These are phyloP conservation scores for Nasonia vitripennis DNA, from an alignment of 1,140 invertebrate genomes.

Conservation along the genomic window DNA sequence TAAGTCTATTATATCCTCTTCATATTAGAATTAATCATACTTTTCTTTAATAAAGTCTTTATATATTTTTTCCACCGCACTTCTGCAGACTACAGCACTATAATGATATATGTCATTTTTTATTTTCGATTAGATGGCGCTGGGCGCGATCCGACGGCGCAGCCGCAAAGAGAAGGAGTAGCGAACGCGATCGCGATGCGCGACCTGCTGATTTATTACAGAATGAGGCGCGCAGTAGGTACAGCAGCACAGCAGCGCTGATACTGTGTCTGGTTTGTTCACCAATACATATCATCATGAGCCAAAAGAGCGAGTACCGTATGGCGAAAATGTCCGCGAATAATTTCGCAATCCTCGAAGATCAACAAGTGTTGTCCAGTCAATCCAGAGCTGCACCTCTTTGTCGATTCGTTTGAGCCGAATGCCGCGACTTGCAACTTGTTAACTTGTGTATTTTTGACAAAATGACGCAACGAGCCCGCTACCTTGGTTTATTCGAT, in stretches of 20 bases:
- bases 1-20: too few species aligned
- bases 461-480: conserved; percentile 48
- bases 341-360: background rate
- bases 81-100: background rate
- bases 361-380: conserved; percentile 18
- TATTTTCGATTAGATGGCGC: conserved; percentile 48
- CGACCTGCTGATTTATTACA: background rate
- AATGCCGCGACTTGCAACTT: background rate
- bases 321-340: conserved; percentile 42
- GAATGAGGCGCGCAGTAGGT: background rate
- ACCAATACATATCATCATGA: background rate
- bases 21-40: too few species aligned
- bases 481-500: conserved; percentile 27
- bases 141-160: background rate
- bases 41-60: too few species aligned
- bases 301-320: conserved; percentile 40
- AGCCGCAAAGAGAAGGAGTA: background rate
- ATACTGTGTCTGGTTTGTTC: background rate
- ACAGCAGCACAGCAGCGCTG: background rate
- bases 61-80: too few species aligned
- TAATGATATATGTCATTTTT: too few species aligned
- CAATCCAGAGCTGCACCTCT: background rate
- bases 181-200: background rate
- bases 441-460: conserved; percentile 22
- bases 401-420: background rate